Evolutionary conservation across 2,888 invertebrate genomes (phyloP), one percentile per base, ranked within the genome.

Genomic region (Ceramica pisi): DNA sequence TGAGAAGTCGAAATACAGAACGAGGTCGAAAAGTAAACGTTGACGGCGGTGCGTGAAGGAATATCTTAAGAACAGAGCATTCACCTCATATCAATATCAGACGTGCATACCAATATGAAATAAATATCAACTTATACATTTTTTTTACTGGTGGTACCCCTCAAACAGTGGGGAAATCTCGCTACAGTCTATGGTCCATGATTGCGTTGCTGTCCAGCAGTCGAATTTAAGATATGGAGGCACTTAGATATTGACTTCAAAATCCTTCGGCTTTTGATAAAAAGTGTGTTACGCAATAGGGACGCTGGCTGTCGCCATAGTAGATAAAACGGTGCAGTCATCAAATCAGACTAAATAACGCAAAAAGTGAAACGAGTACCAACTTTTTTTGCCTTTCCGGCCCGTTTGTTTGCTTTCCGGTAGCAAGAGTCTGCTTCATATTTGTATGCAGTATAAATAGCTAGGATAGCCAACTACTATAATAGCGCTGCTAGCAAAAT

Each of bases 1-100:
- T 35, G 66, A 44, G 59, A 63, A 38, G 70, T 60, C 63, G 62
- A n/a, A 68, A 71, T 41, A 51, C 56, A 55, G 62, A 71, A 50
- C 4, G 75, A 60, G 75, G 66, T 46, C 48, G 72, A 35, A 9
- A 65, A 51, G 44, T 44, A 53, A 46, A 53, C 31, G 38, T 26
- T 61, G 67, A 62, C 48, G 44, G 51, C 38, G 50, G 23, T 66
- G 65, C 64, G 64, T 62, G 50, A 35, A 46, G 59, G 57, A 56
- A 69, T 69, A 61, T 56, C 59, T 64, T 53, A 41, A 31, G 35
- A 67, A 65, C 44, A 61, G 56, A 59, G 19, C 59, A 26, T 74
- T 60, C 48, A 48, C 55, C 46, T 48, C 53, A 26, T 41, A 48
- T 35, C 78, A 78, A 60, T 35, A 44, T 38, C 35, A 26, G 16